Conservation (phyloP, 2,797 vertebrate genomes). For the Malacoctenus gilli region DNA sequence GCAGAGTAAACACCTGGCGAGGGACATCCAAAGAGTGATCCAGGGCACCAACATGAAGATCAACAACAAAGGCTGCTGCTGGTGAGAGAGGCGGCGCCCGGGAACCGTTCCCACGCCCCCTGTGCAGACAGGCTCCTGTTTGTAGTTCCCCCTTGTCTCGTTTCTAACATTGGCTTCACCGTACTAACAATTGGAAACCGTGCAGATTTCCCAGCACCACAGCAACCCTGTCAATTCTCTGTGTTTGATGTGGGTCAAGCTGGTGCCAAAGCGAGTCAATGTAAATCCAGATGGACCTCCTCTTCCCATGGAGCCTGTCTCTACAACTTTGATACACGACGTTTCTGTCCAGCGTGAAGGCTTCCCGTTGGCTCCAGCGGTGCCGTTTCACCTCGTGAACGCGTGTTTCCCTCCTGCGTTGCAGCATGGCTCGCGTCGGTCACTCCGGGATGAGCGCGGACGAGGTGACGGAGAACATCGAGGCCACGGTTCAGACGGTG, state of each 20-base stretch:
- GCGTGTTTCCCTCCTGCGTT: conserved; percentile 49
- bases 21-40: conserved; percentile 80
- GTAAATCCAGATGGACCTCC: conserved; percentile 76
- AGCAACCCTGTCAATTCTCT: conserved; percentile 57
- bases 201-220: not conserved
- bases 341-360: not conserved
- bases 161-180: too few species aligned
- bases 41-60: conserved; percentile 86
- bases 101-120: too few species aligned
- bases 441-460: conserved; percentile 86
- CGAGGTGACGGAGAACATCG: conserved; percentile 85
- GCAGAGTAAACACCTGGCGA: conserved; percentile 83
- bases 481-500: conserved; percentile 76
- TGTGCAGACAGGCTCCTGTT: not conserved
- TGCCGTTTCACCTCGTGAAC: accelerated
- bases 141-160: not conserved
- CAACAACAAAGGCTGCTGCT: conserved; percentile 90
- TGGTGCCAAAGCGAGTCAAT: conserved; percentile 71
- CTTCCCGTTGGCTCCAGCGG: too few species aligned
- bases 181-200: too few species aligned
- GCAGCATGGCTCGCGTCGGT: conserved; percentile 85
- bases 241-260: conserved; percentile 55
- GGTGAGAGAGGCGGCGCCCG: conserved; percentile 75
- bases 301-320: conserved; percentile 65
- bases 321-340: conserved; percentile 78